Evolutionary conservation across 2,797 vertebrate species (phyloP), one percentile per base, ranked within the genome.

Genomic region (Acipenser ruthenus): DNA sequence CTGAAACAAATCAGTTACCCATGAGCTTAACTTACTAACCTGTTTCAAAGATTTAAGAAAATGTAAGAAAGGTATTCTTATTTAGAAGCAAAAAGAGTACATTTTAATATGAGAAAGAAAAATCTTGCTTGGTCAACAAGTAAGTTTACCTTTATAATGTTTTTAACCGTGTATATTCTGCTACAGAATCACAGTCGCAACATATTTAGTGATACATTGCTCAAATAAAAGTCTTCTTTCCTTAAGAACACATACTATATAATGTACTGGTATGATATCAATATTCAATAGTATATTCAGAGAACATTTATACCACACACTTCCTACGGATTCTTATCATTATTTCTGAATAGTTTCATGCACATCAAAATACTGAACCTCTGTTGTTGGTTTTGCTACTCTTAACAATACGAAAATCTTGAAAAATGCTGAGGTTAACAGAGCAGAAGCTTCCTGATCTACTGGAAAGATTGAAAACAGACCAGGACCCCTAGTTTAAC

Each of bases 401-500:
- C 7, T 37, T 5, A 37, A 37, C 37, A 37, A 37, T 37, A 37
- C 37, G 3, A 58, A 58, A 58, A 13, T 13, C 15, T 58, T 58
- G 55, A 58, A 58, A 11, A 3, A 11, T 58, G 55, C 12, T 11
- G 6, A 13, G 15, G 55, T 58, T 7, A 11, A n/a, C 55, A 58
- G 37, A 37, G 37, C 37, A 37, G 37, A 37, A 37, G 37, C 37
- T 1, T 2, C 4, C 37, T 37, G 37, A 55, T 10, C 53, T 55
- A 55, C 53, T 55, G 53, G 9, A 55, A 55, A 55, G 6, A 10
- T 4, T 55, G 53, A 10, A 55, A 55, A 55, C 53, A 55, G 53
- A 55, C 67, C 67, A 73, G 64, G 10, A 67, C 70, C 75, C 61
- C 70, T 5, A 37, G 37, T 5, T 37, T 37, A 66, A 72, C 75